Conservation (phyloP, 2,888 invertebrate species). For the Cremastinae sp. region DNA sequence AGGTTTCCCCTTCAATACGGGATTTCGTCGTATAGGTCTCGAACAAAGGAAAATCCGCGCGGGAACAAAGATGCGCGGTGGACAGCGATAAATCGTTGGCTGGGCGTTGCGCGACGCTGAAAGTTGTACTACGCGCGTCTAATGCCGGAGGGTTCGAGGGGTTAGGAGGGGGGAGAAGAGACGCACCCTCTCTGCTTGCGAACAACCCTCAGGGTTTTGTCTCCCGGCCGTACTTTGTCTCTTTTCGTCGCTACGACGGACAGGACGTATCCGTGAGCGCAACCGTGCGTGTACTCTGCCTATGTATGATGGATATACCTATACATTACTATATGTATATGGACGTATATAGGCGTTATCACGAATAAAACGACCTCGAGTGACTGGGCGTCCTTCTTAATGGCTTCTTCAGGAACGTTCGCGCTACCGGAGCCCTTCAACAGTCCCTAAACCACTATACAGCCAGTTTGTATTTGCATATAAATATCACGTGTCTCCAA, state of each 20-base stretch:
- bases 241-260: slow-evolving; percentile 6
- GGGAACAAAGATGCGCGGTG: slow-evolving; percentile 58
- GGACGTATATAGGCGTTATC: slow-evolving; percentile 46
- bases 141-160: background rate
- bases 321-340: no score
- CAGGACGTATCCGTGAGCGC: slow-evolving; percentile 1
- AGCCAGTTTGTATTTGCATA: slow-evolving; percentile 70
- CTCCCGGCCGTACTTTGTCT: slow-evolving; percentile 44
- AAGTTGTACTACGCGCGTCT: slow-evolving; percentile 50
- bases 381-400: slow-evolving; percentile 62
- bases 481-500: slow-evolving; percentile 67
- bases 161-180: slow-evolving; percentile 12
- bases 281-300: background rate
- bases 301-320: slow-evolving; percentile 6
- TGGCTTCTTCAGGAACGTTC: slow-evolving; percentile 62
- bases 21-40: slow-evolving; percentile 32
- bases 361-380: slow-evolving; percentile 59
- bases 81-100: slow-evolving; percentile 56
- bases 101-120: slow-evolving; percentile 53
- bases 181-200: slow-evolving; percentile 53
- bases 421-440: slow-evolving; percentile 37
- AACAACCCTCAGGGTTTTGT: slow-evolving; percentile 57
- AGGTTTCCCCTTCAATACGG: slow-evolving; percentile 29
- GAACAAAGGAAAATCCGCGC: slow-evolving; percentile 56
- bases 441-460: slow-evolving; percentile 56